phyloP scores from a whole-genome alignment of 2,113 vertebrate species.

The Syrrhaptes paradoxus region DNA sequence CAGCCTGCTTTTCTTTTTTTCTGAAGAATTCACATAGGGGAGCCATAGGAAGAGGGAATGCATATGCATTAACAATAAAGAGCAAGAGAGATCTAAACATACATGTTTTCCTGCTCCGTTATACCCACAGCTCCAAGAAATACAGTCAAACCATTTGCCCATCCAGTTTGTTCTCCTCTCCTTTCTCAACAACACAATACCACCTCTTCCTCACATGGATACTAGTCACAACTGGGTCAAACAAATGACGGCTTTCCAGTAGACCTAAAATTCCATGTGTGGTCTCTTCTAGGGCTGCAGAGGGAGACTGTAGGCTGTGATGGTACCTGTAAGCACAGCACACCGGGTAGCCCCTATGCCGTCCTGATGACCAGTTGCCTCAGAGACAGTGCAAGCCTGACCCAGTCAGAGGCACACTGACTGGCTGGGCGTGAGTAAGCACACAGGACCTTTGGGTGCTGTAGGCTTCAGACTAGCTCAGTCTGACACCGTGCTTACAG shows the following conservation, averaged over 20 bases:
- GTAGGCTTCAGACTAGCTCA: background rate
- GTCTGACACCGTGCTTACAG: background rate
- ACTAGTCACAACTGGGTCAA: background rate
- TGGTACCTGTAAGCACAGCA: background rate
- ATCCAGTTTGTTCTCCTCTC: background rate
- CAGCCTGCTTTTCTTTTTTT: background rate
- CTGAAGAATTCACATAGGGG: background rate
- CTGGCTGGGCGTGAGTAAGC: background rate
- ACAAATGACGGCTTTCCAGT: background rate
- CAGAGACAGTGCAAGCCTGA: background rate
- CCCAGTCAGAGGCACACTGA: accelerated
- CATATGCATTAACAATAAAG: background rate
- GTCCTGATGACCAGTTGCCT: background rate
- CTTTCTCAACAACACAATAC: background rate
- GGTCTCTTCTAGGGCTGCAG: background rate
- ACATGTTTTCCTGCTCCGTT: background rate
- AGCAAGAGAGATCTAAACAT: background rate
- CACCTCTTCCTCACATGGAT: background rate
- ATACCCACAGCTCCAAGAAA: background rate
- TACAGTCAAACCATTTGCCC: background rate
- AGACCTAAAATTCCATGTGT: background rate
- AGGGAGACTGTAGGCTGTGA: background rate
- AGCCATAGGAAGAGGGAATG: background rate
- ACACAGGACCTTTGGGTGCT: background rate
- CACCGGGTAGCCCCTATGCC: background rate